phyloP scores from a whole-genome alignment of 2,797 vertebrate genomes.

The Decapterus maruadsi region DNA sequence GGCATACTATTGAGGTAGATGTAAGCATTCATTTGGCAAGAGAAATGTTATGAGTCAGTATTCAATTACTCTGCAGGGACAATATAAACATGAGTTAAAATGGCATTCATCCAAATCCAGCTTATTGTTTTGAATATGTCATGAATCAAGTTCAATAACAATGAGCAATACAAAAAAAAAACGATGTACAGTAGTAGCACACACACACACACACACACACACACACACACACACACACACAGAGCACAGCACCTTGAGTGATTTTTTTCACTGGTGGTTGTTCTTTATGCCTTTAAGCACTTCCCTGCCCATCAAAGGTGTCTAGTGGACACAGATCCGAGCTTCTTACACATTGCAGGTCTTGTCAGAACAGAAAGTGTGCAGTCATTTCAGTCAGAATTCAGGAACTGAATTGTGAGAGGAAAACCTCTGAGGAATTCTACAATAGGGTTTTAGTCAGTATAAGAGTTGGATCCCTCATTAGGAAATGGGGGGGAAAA shows the following conservation, averaged over 20 bases:
- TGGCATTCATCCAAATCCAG: background rate
- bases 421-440: constrained; percentile 11
- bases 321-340: constrained; percentile 19
- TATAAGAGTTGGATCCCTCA: background rate
- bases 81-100: background rate
- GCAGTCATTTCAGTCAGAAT: constrained; percentile 30
- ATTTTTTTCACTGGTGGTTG: background rate
- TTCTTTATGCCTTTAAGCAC: constrained; percentile 1
- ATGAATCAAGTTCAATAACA: background rate
- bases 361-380: constrained; percentile 34
- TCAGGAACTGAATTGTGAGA: constrained; percentile 29
- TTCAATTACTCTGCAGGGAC: background rate
- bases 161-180: too few species aligned
- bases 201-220: too few species aligned
- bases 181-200: too few species aligned
- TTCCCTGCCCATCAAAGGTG: constrained; percentile 38
- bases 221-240: too few species aligned
- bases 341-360: constrained; percentile 15
- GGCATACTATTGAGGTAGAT: background rate
- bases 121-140: background rate
- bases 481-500: background rate
- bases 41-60: background rate
- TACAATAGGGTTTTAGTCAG: background rate
- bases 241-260: constrained; percentile 1
- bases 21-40: too few species aligned